phyloP scores from a whole-genome alignment of 2,113 vertebrate species.

The Labeo rohita region DNA sequence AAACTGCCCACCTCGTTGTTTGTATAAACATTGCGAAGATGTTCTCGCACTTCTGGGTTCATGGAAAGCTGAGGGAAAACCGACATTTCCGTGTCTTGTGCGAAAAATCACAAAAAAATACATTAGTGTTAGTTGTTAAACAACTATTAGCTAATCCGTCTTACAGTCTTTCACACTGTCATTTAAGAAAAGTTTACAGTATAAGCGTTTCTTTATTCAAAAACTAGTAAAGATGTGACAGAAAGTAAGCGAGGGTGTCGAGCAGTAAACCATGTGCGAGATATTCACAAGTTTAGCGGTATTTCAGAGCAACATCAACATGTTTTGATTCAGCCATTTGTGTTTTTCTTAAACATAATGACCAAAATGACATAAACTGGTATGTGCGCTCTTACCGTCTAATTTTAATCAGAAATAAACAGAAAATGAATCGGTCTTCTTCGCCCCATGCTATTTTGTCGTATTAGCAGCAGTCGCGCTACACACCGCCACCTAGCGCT shows the following conservation, averaged over 20 bases:
- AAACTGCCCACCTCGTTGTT: conserved; percentile 43
- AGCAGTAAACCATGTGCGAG: background rate
- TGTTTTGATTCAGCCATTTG: background rate
- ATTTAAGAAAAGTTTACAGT: background rate
- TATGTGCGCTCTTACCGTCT: background rate
- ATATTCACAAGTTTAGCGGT: background rate
- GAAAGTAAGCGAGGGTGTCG: background rate
- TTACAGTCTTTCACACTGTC: background rate
- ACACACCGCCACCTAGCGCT: background rate
- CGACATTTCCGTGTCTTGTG: background rate
- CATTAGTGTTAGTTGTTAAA: background rate
- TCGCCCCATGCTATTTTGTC: background rate
- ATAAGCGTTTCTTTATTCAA: background rate
- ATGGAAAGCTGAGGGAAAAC: conserved; percentile 52
- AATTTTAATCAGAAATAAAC: background rate
- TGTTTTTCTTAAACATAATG: background rate
- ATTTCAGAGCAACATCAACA: background rate
- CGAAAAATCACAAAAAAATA: background rate
- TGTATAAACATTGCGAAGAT: conserved; percentile 49
- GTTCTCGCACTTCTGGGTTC: conserved; percentile 50
- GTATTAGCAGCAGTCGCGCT: background rate
- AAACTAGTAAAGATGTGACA: background rate
- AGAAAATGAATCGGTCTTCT: background rate
- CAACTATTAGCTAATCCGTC: background rate
- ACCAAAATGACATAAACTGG: background rate